Percentiles rank a stretch among this genome's conserved stretches.
Evolutionary conservation across 2,113 vertebrate species (phyloP).

Genomic region (Triplophysa tibetana): DNA sequence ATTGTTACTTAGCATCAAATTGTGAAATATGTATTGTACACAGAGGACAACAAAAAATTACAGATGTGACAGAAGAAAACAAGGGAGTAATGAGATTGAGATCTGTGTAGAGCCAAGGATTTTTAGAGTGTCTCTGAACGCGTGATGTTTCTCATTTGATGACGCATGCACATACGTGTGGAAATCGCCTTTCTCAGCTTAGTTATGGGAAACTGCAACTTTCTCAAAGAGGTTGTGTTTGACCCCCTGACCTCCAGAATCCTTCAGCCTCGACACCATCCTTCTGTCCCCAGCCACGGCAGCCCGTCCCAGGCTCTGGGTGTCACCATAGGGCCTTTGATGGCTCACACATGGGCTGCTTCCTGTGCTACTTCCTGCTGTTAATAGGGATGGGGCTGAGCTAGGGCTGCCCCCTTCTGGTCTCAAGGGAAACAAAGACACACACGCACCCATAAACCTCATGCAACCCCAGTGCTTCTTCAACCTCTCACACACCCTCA

Average conservation of each 20-base stretch:
- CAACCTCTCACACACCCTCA: conserved; percentile 16
- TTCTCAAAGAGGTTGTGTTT: conserved; percentile 51
- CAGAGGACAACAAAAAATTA: too few species aligned
- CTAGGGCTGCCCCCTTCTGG: conserved; percentile 46
- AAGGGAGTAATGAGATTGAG: conserved; percentile 1
- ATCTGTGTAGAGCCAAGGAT: neutral
- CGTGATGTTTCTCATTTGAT: conserved; percentile 42
- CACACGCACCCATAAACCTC: conserved; percentile 14
- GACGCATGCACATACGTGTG: conserved; percentile 42
- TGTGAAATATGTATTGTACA: too few species aligned
- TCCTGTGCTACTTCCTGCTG: conserved; percentile 50
- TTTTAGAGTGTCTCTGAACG: conserved; percentile 31
- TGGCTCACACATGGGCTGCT: conserved; percentile 50
- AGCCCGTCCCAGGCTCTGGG: conserved; percentile 33
- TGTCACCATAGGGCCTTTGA: conserved; percentile 51
- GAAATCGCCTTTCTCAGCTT: conserved; percentile 17
- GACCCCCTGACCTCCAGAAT: conserved; percentile 33
- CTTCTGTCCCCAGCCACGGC: conserved; percentile 23
- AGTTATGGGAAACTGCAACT: conserved; percentile 48
- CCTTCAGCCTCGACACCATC: conserved; percentile 23
- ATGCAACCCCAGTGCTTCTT: neutral
- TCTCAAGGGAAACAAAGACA: conserved; percentile 58
- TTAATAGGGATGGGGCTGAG: conserved; percentile 44
- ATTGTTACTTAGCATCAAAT: too few species aligned
- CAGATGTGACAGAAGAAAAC: neutral